Percentiles rank a stretch among this genome's conserved stretches.
Evolutionary conservation across 2,113 vertebrate species (phyloP).

Genomic region (Indicator maculatus): DNA sequence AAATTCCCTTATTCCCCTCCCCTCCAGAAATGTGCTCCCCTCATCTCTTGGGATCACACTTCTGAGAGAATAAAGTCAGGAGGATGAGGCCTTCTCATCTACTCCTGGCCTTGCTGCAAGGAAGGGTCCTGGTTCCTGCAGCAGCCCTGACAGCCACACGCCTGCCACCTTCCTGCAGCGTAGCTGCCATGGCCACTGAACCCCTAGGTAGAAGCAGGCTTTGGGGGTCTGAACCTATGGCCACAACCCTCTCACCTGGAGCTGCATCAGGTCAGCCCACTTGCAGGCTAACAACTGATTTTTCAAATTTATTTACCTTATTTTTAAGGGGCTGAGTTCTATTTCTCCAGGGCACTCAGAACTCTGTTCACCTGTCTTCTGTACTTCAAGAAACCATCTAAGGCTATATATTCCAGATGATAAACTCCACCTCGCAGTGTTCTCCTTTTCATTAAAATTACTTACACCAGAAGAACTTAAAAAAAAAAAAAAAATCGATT

Average conservation of each 20-base stretch:
- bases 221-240: background rate
- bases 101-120: background rate
- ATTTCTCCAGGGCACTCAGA: background rate
- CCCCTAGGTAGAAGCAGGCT: background rate
- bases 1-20: background rate
- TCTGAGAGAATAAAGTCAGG: background rate
- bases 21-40: fast-evolving
- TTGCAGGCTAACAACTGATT: background rate
- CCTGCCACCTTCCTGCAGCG: background rate
- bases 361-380: background rate
- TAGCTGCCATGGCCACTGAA: background rate
- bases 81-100: background rate
- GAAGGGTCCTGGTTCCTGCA: background rate
- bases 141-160: background rate
- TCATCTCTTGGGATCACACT: background rate
- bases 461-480: slow-evolving; percentile 65
- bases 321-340: background rate
- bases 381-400: slow-evolving; percentile 23
- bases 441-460: slow-evolving; percentile 66
- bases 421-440: slow-evolving; percentile 42
- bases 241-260: background rate
- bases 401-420: slow-evolving; percentile 39
- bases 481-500: slow-evolving; percentile 45
- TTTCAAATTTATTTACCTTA: background rate
- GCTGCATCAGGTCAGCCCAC: background rate